These are phyloP conservation scores for Sinohyriopsis cumingii DNA, from an alignment of 2,888 invertebrate species.

Conservation along the genomic window DNA sequence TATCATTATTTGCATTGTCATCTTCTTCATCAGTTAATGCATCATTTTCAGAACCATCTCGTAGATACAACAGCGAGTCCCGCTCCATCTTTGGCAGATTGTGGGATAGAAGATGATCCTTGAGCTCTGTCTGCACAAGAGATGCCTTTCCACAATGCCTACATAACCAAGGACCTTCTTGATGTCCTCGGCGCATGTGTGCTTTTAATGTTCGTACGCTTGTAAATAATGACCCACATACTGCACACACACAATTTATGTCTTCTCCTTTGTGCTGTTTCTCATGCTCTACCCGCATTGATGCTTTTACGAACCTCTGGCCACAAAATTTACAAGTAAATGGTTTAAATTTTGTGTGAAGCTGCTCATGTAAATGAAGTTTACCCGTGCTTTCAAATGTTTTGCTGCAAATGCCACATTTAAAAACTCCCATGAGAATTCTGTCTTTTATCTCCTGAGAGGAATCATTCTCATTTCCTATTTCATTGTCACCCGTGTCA, in stretches of 20 bases:
- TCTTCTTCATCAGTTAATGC: constrained; percentile 13
- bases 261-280: constrained; percentile 44
- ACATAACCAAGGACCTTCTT: constrained; percentile 57
- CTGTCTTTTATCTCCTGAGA: constrained; percentile 24
- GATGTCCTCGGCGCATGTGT: constrained; percentile 54
- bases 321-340: constrained; percentile 59
- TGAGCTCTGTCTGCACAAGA: constrained; percentile 45
- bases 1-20: constrained; percentile 17
- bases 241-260: constrained; percentile 45
- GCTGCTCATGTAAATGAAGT: constrained; percentile 53
- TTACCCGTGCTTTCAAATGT: constrained; percentile 49
- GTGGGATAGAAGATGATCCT: constrained; percentile 52
- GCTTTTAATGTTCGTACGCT: constrained; percentile 52
- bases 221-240: constrained; percentile 54
- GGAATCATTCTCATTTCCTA: constrained; percentile 6
- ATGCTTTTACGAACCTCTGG: constrained; percentile 51
- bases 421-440: constrained; percentile 29
- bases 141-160: constrained; percentile 53
- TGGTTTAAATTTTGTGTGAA: constrained; percentile 58
- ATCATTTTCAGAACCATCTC: constrained; percentile 29
- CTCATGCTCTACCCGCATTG: constrained; percentile 54
- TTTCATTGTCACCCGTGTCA: constrained; percentile 1
- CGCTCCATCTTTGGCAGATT: constrained; percentile 45
- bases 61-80: constrained; percentile 48
- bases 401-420: constrained; percentile 58